phyloP scores from a whole-genome alignment of 2,888 invertebrate genomes.

The Tenthredo notha region DNA sequence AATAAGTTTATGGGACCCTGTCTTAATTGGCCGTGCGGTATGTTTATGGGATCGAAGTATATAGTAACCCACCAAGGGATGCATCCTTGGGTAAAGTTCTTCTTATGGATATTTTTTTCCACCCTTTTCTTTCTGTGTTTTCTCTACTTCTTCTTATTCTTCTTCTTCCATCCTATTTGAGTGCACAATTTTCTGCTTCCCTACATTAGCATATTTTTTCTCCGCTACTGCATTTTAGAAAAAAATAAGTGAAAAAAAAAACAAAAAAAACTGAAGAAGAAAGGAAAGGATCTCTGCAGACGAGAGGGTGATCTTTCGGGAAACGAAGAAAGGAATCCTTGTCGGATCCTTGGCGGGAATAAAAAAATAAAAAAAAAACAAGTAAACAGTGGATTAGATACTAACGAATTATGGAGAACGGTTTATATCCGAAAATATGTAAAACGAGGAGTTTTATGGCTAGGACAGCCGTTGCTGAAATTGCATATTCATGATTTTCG shows the following conservation, averaged over 20 bases:
- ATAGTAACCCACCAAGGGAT: neutral
- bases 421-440: conserved; percentile 42
- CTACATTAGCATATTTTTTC: conserved; percentile 41
- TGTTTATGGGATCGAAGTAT: conserved; percentile 22
- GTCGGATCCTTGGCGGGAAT: neutral
- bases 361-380: neutral
- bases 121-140: neutral
- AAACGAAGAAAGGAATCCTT: neutral
- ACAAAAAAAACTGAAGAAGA: neutral
- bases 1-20: conserved; percentile 11
- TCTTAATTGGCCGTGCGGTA: conserved; percentile 44
- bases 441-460: conserved; percentile 46
- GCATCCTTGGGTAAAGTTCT: conserved; percentile 13
- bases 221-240: conserved; percentile 2
- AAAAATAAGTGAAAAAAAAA: neutral
- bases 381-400: neutral
- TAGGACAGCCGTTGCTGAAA: conserved; percentile 53
- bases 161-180: neutral
- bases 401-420: neutral
- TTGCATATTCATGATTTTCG: conserved; percentile 55
- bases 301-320: neutral
- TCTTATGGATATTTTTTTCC: conserved; percentile 5
- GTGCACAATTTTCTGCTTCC: conserved; percentile 8
- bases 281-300: conserved; percentile 16
- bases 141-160: neutral